Conservation (phyloP, 2,797 vertebrate species). For the Alexandromys oeconomus region DNA sequence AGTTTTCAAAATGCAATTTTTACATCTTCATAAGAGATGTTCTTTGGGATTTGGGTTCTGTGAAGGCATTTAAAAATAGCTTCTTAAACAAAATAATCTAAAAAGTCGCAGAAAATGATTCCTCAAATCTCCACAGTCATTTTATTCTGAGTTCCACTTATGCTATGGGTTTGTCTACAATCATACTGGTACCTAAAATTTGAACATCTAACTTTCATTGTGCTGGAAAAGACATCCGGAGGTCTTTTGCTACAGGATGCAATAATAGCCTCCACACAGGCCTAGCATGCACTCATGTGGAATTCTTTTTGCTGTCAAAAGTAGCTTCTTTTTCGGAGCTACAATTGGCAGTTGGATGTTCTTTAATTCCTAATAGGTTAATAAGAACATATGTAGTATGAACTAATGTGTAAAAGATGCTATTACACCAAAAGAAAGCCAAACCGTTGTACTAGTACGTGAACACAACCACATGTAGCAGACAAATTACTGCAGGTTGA, state of each 20-base stretch:
- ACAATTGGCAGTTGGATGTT: background rate
- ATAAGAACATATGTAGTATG: background rate
- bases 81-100: background rate
- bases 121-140: background rate
- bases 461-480: background rate
- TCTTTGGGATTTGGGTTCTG: constrained; percentile 12
- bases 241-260: background rate
- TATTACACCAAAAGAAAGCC: background rate
- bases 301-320: constrained; percentile 27
- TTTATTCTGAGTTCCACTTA: background rate
- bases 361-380: constrained; percentile 15
- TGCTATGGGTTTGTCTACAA: background rate
- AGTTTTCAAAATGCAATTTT: background rate
- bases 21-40: background rate
- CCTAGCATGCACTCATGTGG: background rate
- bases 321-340: background rate
- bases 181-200: background rate
- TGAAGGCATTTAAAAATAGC: background rate
- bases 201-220: background rate
- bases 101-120: background rate
- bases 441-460: background rate
- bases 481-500: background rate
- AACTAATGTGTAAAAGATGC: background rate
- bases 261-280: background rate
- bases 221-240: background rate